Conservation (phyloP, 2,113 vertebrate genomes). For the Peromyscus polionotus region DNA sequence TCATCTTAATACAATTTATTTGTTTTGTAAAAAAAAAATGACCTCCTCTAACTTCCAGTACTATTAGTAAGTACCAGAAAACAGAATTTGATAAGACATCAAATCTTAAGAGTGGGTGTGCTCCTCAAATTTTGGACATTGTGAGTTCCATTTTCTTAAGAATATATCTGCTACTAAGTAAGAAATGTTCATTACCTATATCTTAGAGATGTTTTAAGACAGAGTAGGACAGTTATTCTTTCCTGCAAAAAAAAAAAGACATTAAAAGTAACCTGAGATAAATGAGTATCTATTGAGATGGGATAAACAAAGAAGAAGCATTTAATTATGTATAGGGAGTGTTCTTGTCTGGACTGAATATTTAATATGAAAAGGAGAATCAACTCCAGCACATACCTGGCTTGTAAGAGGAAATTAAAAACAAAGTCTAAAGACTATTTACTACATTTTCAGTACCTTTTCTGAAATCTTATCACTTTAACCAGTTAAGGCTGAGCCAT, state of each 20-base stretch:
- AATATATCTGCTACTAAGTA: not conserved
- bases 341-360: not conserved
- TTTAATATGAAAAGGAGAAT: conserved; percentile 22
- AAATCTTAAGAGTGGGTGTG: not conserved
- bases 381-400: not conserved
- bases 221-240: not conserved
- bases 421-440: not conserved
- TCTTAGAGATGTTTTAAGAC: not conserved
- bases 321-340: not conserved
- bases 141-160: not conserved
- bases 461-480: not conserved
- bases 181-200: not conserved
- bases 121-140: not conserved
- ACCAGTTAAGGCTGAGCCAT: not conserved
- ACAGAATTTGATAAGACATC: not conserved
- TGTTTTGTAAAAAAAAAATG: not conserved
- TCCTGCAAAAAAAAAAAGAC: not conserved
- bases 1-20: not conserved
- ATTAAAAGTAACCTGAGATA: not conserved
- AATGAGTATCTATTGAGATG: not conserved
- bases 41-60: not conserved
- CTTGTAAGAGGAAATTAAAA: not conserved
- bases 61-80: not conserved
- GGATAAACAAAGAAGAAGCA: not conserved
- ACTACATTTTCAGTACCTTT: not conserved